Percentiles rank a stretch among this genome's conserved stretches.
These are phyloP conservation scores for Drosophila pruinosa DNA, from an alignment of 1,140 invertebrate species.

Conservation along the genomic window DNA sequence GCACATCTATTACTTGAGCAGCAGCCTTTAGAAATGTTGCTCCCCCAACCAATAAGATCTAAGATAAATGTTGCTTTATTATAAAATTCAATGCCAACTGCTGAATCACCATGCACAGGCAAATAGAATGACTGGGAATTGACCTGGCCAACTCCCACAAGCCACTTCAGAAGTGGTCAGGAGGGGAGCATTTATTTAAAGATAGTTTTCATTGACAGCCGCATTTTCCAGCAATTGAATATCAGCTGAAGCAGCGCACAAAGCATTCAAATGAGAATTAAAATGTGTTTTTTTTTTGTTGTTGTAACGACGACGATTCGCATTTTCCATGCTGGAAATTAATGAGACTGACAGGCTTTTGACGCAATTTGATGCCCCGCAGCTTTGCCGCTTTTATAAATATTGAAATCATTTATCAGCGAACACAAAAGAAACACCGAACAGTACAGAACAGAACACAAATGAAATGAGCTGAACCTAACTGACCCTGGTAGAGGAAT, in stretches of 20 bases:
- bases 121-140: neutral
- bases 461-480: slow-evolving; percentile 5
- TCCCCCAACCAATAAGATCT: slow-evolving; percentile 38
- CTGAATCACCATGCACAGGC: slow-evolving; percentile 48
- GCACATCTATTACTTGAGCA: neutral
- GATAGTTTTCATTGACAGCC: slow-evolving; percentile 61
- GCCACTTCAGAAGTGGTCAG: slow-evolving; percentile 33
- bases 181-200: slow-evolving; percentile 56
- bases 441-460: neutral
- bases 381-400: slow-evolving; percentile 58
- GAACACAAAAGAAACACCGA: slow-evolving; percentile 50
- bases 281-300: slow-evolving; percentile 30
- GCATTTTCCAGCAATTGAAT: slow-evolving; percentile 75
- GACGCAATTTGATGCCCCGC: slow-evolving; percentile 72
- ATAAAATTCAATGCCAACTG: slow-evolving; percentile 63
- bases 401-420: slow-evolving; percentile 74
- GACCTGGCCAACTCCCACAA: slow-evolving; percentile 3
- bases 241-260: slow-evolving; percentile 52
- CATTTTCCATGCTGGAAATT: slow-evolving; percentile 54
- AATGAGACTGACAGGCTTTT: slow-evolving; percentile 73
- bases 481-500: slow-evolving; percentile 3
- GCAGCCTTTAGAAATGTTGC: slow-evolving; percentile 13
- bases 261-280: slow-evolving; percentile 63
- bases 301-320: slow-evolving; percentile 6
- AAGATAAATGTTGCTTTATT: slow-evolving; percentile 56